Base-by-base conservation (phyloP, 2,113 vertebrate species). In the Xenopus borealis region DNA sequence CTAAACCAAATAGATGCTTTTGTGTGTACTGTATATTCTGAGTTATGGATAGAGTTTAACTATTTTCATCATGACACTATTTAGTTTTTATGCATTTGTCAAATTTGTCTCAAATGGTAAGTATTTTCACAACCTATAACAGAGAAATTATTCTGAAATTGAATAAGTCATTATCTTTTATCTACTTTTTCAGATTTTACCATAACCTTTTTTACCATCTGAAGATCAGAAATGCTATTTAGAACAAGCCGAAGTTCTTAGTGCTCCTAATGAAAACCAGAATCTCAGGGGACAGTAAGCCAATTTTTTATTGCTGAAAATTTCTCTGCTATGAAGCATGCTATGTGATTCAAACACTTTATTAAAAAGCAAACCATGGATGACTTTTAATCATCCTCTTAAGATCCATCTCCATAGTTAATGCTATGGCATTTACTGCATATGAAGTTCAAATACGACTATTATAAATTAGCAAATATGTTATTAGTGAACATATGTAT, bases 151-250 rank as follows among this genome's bases (percentile, higher is more conserved):
- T 70, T 46, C 57, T 27, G 64, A 33, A 73, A 73, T 66, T 57
- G 71, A 66, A 30, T 58, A 66, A 66, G 47, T 66, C 52, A 66
- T 63, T 74, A 30, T 12, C 40, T 33, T 74, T 57, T 62, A 69
- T 68, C 47, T 64, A 2, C 12, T 63, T 45, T 8, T 18, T 69
- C 12, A 69, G 16, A 23, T 27, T 16, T 76, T 1, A 23, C 50
- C 46, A 23, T 63, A 63, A 80, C 79, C 80, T 81, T 85, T 83
- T 52, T 69, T 40, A 40, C 78, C 71, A 12, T 0, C 63, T 65
- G 73, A 78, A 81, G 70, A 72, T 65, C 1, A n/a, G 79, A 79
- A 10, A 18, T 61, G 64, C 69, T 81, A 10, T 79, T 79, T 82
- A 62, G 53, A 58, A 79, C 50, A 50, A 66, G 40, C 59, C 72